A percentile compares a stretch with the other conserved stretches of the same genome.
These are phyloP conservation scores for Mus pahari DNA, from an alignment of 2,113 vertebrate genomes.

Conservation along the genomic window DNA sequence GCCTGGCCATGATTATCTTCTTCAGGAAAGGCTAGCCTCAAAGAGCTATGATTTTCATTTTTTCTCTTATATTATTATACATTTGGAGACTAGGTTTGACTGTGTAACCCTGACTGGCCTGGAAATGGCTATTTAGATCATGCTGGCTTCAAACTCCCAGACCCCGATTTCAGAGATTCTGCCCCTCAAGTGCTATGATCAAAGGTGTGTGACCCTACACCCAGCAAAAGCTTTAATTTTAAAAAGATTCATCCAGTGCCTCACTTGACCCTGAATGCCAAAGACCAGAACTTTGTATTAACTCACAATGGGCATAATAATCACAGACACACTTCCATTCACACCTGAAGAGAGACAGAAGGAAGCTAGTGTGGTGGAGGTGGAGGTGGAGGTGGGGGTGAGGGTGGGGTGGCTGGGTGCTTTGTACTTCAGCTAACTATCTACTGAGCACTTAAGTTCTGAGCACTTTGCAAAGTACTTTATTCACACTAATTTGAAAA, in stretches of 20 bases:
- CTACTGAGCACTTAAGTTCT: neutral
- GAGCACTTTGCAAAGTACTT: neutral
- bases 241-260: neutral
- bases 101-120: neutral
- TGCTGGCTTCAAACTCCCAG: neutral
- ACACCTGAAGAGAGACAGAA: neutral
- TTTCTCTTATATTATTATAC: neutral
- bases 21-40: neutral
- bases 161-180: neutral
- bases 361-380: neutral
- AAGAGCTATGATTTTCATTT: neutral
- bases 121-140: neutral
- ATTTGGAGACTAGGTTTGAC: neutral
- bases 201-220: neutral
- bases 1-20: neutral
- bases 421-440: neutral
- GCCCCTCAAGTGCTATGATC: neutral
- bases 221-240: neutral
- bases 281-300: neutral
- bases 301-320: neutral
- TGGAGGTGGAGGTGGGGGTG: neutral
- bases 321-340: neutral
- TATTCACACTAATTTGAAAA: conserved; percentile 2
- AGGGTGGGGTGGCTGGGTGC: neutral
- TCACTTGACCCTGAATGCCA: neutral